A percentile compares a stretch with the other conserved stretches of the same genome.
Conservation (phyloP, 2,797 vertebrate species). For the Pelobates cultripes region DNA sequence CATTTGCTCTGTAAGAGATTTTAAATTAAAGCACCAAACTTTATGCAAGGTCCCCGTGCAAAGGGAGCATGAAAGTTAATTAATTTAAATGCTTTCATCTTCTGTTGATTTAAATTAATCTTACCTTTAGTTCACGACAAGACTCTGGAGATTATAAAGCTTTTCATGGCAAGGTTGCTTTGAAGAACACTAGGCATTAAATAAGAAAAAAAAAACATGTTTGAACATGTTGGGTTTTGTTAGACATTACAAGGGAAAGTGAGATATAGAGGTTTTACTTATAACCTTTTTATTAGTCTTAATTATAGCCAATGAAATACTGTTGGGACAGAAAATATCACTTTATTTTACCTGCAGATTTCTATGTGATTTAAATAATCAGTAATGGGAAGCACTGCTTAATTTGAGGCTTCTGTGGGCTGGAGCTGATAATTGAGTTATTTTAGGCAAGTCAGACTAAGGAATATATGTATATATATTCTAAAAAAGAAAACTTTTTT, state of each 20-base stretch:
- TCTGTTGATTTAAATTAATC: conserved; percentile 59
- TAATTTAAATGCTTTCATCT: conserved; percentile 58
- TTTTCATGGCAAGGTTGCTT: conserved; percentile 43
- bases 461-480: too few species aligned
- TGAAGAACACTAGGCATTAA: conserved; percentile 46
- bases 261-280: not conserved
- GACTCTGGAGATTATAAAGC: conserved; percentile 51
- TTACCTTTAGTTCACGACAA: conserved; percentile 59
- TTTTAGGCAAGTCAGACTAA: too few species aligned
- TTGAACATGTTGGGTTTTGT: conserved; percentile 10
- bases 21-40: conserved; percentile 63
- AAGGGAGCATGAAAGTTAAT: conserved; percentile 61
- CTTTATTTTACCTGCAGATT: too few species aligned
- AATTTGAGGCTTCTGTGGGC: too few species aligned
- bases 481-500: too few species aligned
- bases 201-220: conserved; percentile 47
- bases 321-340: too few species aligned
- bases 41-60: conserved; percentile 57
- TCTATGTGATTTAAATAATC: too few species aligned
- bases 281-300: too few species aligned
- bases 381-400: too few species aligned
- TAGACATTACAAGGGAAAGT: not conserved
- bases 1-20: conserved; percentile 61
- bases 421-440: too few species aligned
- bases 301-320: too few species aligned